A percentile compares a stretch with the other conserved stretches of the same genome.
Conservation (phyloP, 2,113 vertebrate genomes). For the Nannobrachium achirus region DNA sequence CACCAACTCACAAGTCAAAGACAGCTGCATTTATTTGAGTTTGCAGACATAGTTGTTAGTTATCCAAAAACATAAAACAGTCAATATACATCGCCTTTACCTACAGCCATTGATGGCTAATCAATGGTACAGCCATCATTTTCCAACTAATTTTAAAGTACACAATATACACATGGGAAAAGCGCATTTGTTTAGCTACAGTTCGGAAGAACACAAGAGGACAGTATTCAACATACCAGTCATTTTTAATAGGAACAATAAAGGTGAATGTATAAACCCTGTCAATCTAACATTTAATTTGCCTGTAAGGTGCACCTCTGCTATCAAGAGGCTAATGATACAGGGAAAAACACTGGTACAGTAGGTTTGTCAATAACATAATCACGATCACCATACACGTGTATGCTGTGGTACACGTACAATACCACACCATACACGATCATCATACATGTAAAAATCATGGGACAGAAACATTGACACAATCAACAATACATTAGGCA, state of each 20-base stretch:
- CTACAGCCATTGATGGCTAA: constrained; percentile 37
- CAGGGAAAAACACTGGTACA: constrained; percentile 53
- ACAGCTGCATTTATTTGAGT: constrained; percentile 67
- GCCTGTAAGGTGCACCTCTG: constrained; percentile 75
- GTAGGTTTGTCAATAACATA: constrained; percentile 45
- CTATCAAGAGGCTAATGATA: constrained; percentile 59
- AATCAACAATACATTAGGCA: constrained; percentile 78
- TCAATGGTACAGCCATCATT: constrained; percentile 47
- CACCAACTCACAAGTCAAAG: constrained; percentile 54
- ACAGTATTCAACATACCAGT: constrained; percentile 63
- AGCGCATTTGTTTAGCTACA: constrained; percentile 41
- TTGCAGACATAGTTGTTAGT: constrained; percentile 66
- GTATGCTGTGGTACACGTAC: constrained; percentile 32
- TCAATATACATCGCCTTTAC: constrained; percentile 48
- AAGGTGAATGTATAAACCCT: constrained; percentile 73
- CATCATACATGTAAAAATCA: constrained; percentile 67
- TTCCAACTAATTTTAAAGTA: constrained; percentile 55
- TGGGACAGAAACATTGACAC: constrained; percentile 57
- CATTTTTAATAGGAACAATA: constrained; percentile 69
- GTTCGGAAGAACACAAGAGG: constrained; percentile 56
- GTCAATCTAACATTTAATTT: constrained; percentile 69
- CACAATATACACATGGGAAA: constrained; percentile 71
- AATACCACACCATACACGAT: constrained; percentile 13
- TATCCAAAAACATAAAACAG: constrained; percentile 51
- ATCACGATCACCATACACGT: constrained; percentile 44